Evolutionary conservation across 2,888 invertebrate genomes (phyloP).

Genomic region (Calameuta pallipes): DNA sequence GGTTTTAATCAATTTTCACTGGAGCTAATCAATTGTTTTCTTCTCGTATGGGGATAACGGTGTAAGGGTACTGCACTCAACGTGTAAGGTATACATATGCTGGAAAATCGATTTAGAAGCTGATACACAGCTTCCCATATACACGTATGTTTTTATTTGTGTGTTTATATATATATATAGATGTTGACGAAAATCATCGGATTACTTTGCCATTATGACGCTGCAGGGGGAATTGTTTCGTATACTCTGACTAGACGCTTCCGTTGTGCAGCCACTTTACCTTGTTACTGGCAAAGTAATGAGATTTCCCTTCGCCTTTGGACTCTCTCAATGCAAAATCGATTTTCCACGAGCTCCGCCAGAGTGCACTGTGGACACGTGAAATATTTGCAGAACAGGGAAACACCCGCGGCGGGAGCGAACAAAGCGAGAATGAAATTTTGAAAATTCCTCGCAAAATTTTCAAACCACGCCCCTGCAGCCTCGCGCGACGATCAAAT

Average conservation of each 20-base stretch:
- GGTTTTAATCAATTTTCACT: not conserved
- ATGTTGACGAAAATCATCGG: slow-evolving; percentile 13
- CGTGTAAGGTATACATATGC: not conserved
- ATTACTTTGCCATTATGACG: slow-evolving; percentile 28
- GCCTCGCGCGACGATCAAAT: slow-evolving; percentile 6
- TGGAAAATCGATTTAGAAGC: not conserved
- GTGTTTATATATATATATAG: not conserved
- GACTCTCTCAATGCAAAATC: slow-evolving; percentile 24
- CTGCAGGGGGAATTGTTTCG: slow-evolving; percentile 16
- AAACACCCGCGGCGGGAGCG: too few species aligned
- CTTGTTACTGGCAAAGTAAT: slow-evolving; percentile 28
- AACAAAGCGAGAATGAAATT: not conserved
- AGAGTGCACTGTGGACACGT: not conserved
- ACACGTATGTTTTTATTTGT: too few species aligned
- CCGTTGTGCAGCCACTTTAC: slow-evolving; percentile 31
- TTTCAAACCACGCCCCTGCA: not conserved
- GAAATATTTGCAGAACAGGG: not conserved
- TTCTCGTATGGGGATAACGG: not conserved
- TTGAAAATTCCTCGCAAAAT: not conserved
- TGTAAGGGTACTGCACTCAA: not conserved
- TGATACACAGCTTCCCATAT: not conserved
- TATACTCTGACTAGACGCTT: not conserved
- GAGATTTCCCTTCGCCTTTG: slow-evolving; percentile 32
- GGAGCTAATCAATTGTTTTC: not conserved
- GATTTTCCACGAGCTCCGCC: slow-evolving; percentile 12